Evolutionary conservation across 2,888 invertebrate genomes (phyloP).

Genomic region (Parnassius apollo): DNA sequence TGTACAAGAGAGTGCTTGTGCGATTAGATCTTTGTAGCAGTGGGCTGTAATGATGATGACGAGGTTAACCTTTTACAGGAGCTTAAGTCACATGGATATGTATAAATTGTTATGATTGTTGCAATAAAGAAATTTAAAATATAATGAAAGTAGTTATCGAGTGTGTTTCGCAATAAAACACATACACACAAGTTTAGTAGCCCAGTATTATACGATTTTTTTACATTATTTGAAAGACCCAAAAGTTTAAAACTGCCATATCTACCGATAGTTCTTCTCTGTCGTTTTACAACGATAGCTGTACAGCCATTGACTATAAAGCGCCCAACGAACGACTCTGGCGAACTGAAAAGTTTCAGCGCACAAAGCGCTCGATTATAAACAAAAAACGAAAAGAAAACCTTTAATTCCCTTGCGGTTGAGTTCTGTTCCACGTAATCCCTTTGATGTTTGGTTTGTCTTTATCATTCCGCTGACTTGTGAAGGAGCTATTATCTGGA

Average conservation of each 20-base stretch:
- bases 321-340: conserved; percentile 40
- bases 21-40: too few relatives aligned
- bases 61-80: too few relatives aligned
- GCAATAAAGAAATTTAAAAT: too few relatives aligned
- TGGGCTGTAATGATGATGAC: too few relatives aligned
- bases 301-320: conserved; percentile 54
- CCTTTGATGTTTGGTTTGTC: conserved; percentile 43
- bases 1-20: too few relatives aligned
- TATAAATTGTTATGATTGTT: too few relatives aligned
- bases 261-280: conserved; percentile 25
- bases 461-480: conserved; percentile 35
- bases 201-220: too few relatives aligned
- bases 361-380: conserved; percentile 67
- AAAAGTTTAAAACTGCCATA: conserved; percentile 20
- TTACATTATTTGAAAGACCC: too few relatives aligned
- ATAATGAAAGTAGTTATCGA: too few relatives aligned
- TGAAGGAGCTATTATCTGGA: conserved; percentile 24
- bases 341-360: conserved; percentile 42
- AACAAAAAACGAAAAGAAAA: conserved; percentile 62
- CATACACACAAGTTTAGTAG: too few relatives aligned
- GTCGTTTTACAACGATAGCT: conserved; percentile 33
- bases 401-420: conserved; percentile 52
- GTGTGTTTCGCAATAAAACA: too few relatives aligned
- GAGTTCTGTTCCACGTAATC: conserved; percentile 34
- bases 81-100: too few relatives aligned